phyloP scores from a whole-genome alignment of 2,888 invertebrate genomes.

The Alcis repandata region DNA sequence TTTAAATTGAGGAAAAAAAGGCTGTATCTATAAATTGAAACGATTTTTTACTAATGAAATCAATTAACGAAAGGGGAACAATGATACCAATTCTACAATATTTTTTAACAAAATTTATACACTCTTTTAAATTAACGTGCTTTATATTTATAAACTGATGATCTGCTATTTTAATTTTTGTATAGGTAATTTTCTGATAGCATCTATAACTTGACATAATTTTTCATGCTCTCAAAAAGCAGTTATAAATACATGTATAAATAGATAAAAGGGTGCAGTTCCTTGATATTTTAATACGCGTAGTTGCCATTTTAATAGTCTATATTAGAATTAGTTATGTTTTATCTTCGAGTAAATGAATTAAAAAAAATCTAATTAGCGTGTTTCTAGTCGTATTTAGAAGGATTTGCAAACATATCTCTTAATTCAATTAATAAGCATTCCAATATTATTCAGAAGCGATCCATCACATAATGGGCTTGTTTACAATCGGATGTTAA shows the following conservation, averaged over 20 bases:
- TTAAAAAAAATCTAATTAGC: conserved; percentile 52
- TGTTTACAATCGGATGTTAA: conserved; percentile 29
- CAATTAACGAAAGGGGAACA: conserved; percentile 77
- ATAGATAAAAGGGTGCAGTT: conserved; percentile 32
- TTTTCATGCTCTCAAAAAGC: conserved; percentile 11
- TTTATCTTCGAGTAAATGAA: conserved; percentile 46
- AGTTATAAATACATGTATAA: neutral
- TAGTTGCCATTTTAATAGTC: conserved; percentile 31
- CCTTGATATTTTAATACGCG: conserved; percentile 41
- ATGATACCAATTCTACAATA: conserved; percentile 63
- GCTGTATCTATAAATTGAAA: conserved; percentile 47
- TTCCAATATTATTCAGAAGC: conserved; percentile 71
- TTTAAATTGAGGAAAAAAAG: conserved; percentile 50
- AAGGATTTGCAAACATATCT: conserved; percentile 72
- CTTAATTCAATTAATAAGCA: conserved; percentile 75
- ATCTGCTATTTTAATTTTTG: conserved; percentile 42
- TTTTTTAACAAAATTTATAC: conserved; percentile 48
- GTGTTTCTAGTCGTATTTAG: conserved; percentile 67
- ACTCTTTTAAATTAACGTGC: conserved; percentile 17
- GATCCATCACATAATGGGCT: conserved; percentile 50
- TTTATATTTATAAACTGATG: conserved; percentile 39
- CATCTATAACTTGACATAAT: neutral
- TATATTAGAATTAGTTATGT: conserved; percentile 17
- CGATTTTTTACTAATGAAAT: conserved; percentile 50
- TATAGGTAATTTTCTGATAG: conserved; percentile 4